phyloP scores from a whole-genome alignment of 64 coral and sea anemone species.

The Astreopora myriophthalma region DNA sequence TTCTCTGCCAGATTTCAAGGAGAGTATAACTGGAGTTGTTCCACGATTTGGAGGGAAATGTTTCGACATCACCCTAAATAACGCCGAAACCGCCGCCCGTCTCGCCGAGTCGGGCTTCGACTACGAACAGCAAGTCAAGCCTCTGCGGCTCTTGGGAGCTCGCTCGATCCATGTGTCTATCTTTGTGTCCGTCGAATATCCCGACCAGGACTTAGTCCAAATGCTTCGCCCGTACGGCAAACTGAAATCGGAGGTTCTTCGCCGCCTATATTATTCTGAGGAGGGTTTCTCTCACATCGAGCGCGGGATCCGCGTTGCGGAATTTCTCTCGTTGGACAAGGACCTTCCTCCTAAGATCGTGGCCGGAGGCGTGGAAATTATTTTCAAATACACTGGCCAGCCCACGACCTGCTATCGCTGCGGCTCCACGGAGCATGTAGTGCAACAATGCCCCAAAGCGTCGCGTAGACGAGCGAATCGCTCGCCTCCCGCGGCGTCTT shows the following conservation, averaged over 20 bases:
- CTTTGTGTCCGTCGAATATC: not conserved
- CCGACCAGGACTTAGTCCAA: not conserved
- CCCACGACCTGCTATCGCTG: not conserved
- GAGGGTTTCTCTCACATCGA: not conserved
- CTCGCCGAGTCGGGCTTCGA: not conserved
- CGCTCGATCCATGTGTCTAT: not conserved
- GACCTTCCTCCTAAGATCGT: not conserved
- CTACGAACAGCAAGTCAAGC: not conserved
- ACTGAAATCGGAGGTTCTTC: not conserved
- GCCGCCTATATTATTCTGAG: not conserved
- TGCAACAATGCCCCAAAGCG: not conserved
- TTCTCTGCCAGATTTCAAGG: not conserved
- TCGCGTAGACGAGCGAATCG: not conserved
- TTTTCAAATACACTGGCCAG: not conserved
- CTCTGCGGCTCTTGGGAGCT: not conserved
- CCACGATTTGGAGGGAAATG: not conserved
- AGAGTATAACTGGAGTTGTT: not conserved
- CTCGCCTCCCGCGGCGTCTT: no score
- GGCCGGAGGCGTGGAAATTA: not conserved
- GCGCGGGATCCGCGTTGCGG: not conserved
- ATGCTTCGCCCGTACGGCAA: not conserved
- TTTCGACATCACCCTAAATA: not conserved
- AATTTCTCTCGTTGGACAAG: not conserved
- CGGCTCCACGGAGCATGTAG: not conserved
- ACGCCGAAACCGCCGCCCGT: not conserved